Evolutionary conservation across 2,113 vertebrate species (phyloP).

Genomic region (Pelecanus crispus): DNA sequence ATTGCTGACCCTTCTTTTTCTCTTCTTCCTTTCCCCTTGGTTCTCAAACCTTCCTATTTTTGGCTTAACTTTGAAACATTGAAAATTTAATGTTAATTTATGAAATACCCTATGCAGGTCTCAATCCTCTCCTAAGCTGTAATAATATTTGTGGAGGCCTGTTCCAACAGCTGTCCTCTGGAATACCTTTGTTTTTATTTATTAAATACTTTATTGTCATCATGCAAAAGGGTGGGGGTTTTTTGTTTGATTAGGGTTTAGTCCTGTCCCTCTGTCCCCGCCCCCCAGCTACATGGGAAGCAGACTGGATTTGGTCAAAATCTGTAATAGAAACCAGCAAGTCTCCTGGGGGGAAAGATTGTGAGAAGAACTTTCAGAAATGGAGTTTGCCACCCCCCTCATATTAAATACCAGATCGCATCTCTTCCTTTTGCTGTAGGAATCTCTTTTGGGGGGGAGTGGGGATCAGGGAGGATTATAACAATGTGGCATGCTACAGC

Average conservation of each 20-base stretch:
- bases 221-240: not conserved
- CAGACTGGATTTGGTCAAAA: not conserved
- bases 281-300: not conserved
- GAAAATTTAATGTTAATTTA: not conserved
- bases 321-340: not conserved
- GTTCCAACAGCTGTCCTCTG: not conserved
- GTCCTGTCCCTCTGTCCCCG: too few species aligned
- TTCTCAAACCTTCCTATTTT: not conserved
- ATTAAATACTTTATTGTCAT: not conserved
- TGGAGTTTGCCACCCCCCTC: not conserved
- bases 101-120: not conserved
- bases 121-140: not conserved
- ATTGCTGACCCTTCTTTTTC: not conserved
- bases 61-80: not conserved
- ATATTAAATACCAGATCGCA: not conserved
- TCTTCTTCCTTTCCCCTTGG: not conserved
- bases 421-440: not conserved
- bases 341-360: not conserved
- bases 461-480: not conserved
- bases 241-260: not conserved
- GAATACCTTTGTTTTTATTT: not conserved
- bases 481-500: not conserved
- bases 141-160: not conserved
- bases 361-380: not conserved
- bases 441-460: not conserved